Conservation (phyloP, 2,888 invertebrate species). For the Eristalis tenax region DNA sequence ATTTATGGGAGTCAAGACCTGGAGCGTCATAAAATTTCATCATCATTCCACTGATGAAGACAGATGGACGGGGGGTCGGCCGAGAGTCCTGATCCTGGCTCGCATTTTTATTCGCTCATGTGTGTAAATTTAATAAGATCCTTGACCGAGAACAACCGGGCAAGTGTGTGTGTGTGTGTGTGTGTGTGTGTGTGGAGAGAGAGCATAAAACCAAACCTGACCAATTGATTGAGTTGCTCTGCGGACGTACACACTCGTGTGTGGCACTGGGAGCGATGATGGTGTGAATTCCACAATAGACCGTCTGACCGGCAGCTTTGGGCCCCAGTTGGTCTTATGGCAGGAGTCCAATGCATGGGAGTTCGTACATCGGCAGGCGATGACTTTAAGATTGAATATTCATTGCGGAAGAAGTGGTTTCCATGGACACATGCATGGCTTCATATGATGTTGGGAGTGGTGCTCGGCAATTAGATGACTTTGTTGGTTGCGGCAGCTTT, state of each 20-base stretch:
- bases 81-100: neutral
- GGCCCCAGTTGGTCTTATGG: too few relatives aligned
- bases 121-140: neutral
- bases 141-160: neutral
- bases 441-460: neutral
- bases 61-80: neutral
- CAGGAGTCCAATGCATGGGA: neutral
- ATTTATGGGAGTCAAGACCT: neutral
- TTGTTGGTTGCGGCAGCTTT: neutral
- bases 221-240: neutral
- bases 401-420: neutral
- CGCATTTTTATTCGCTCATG: neutral
- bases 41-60: neutral
- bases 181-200: neutral
- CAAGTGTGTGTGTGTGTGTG: neutral
- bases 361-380: neutral
- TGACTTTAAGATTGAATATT: neutral
- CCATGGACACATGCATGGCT: neutral
- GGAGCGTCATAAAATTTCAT: neutral
- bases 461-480: neutral
- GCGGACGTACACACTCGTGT: neutral
- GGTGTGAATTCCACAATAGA: too few relatives aligned
- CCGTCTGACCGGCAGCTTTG: too few relatives aligned
- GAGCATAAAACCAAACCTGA: neutral
- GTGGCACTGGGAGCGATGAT: neutral